Base-by-base conservation (phyloP, 1,140 invertebrate species). In the Vanessa atalanta region DNA sequence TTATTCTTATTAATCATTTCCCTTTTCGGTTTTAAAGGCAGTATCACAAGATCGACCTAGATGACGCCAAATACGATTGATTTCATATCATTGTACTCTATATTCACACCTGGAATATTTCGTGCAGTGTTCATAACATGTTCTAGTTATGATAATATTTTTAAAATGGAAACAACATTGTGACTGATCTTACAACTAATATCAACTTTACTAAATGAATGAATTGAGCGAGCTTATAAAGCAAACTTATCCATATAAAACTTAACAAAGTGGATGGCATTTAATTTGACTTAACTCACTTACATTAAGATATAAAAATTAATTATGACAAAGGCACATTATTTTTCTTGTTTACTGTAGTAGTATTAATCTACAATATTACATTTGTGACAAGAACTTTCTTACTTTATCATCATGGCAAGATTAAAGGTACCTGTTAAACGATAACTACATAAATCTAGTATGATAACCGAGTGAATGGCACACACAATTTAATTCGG, bases 241-340 rank as follows among this genome's bases (percentile, higher is more conserved):
- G 84, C 88, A 82, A 90, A 89, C 90, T 92, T 92, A 92, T 73
- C 76, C 82, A 83, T 84, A 88, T 88, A 91, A 91, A 93, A 89
- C 90, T 93, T 91, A 93, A 93, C 89, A 91, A 92, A 90, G 83
- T 91, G 90, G 89, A 93, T 93, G 90, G 90, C 90, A 92, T 92
- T 90, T 88, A 89, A 89, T 89, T 89, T 92, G 90, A 92, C 91
- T 93, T 93, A 92, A 90, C 89, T 86, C 86, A 91, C 90, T 92
- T 91, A 92, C 61, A 88, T 80, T 88, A 89, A 84, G 70, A 83
- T 79, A 88, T 86, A 84, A 85, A 86, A 88, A 79, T 80, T 84
- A 83, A 89, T 89, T 88, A 91, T 85, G 88, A 88, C 82, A 83
- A 91, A 90, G 89, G 88, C 88, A 91, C 89, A 85, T 90, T 78